Evolutionary conservation across 2,113 vertebrate species (phyloP).

Genomic region (Aegithalos caudatus): DNA sequence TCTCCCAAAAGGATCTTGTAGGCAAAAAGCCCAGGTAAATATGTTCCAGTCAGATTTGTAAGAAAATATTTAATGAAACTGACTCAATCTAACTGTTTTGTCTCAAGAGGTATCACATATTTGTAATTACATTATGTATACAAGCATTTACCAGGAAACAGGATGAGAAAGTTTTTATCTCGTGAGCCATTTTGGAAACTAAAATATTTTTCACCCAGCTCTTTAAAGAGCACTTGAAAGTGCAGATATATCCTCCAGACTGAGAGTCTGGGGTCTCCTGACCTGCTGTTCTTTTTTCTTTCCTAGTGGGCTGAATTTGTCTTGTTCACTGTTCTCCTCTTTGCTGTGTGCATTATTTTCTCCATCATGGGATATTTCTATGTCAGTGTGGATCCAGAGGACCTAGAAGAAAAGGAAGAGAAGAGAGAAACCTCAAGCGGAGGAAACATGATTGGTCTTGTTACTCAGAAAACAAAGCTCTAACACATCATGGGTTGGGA

Average conservation of each 20-base stretch:
- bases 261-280: background rate
- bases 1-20: background rate
- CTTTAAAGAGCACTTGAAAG: background rate
- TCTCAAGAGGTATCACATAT: background rate
- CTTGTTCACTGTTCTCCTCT: slow-evolving; percentile 86
- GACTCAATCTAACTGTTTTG: background rate
- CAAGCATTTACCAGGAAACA: background rate
- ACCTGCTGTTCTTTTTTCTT: slow-evolving; percentile 45
- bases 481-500: slow-evolving; percentile 61
- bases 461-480: slow-evolving; percentile 76
- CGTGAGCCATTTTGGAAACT: background rate
- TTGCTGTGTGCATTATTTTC: slow-evolving; percentile 89
- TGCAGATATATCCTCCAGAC: background rate
- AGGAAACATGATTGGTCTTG: slow-evolving; percentile 54
- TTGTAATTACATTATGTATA: background rate
- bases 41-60: background rate
- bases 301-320: slow-evolving; percentile 95
- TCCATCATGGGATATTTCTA: slow-evolving; percentile 94
- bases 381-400: slow-evolving; percentile 78
- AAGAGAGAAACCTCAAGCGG: slow-evolving; percentile 49
- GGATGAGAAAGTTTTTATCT: background rate
- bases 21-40: background rate
- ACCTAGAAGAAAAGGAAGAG: slow-evolving; percentile 64
- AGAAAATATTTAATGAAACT: background rate
- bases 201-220: background rate